Evolutionary conservation across 2,113 vertebrate genomes (phyloP), one percentile per base, ranked within the genome.

Genomic region (Bambusicola thoracicus): DNA sequence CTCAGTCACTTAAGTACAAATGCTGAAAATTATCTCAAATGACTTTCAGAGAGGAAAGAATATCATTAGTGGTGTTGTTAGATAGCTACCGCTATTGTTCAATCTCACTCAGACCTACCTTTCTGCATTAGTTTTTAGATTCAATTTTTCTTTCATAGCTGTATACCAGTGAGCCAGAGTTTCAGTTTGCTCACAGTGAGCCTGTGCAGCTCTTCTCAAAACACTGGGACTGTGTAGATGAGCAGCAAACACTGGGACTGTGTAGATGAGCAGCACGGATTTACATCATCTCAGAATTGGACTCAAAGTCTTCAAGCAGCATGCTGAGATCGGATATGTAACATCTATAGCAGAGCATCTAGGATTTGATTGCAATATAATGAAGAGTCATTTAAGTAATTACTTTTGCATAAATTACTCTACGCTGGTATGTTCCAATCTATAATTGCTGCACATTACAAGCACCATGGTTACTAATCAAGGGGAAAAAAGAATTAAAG

Each of bases 371-470:
- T 97, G 96, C 96, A 94, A 92, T 91, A 91, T 95, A 97, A 97
- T 95, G 96, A 97, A 97, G 93, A 96, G 93, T 94, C 94, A 96
- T 97, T 97, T 97, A 97, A 97, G 89, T 95, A 96, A 97, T 97
- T 97, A 97, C 93, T 94, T 97, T 95, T 95, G 96, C 94, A 97
- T 97, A 97, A 96, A 96, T 97, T 96, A 97, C 93, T 87, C 92
- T 90, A 48, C 73, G 91, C 96, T 94, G 63, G 75, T 95, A 96
- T 81, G 76, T 93, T 96, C 89, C 93, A 93, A 81, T 94, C 86
- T 92, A 84, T 96, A 97, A 96, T 95, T 97, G 94, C 95, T 2
- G 59, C 89, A 92, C 75, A 79, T 97, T 96, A 95, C 78, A 96
- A 96, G 96, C 91, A 95, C 92, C 95, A 95, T 95, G 94, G 95